These are phyloP conservation scores for Cephonodes hylas DNA, from an alignment of 2,888 invertebrate genomes.

Conservation along the genomic window DNA sequence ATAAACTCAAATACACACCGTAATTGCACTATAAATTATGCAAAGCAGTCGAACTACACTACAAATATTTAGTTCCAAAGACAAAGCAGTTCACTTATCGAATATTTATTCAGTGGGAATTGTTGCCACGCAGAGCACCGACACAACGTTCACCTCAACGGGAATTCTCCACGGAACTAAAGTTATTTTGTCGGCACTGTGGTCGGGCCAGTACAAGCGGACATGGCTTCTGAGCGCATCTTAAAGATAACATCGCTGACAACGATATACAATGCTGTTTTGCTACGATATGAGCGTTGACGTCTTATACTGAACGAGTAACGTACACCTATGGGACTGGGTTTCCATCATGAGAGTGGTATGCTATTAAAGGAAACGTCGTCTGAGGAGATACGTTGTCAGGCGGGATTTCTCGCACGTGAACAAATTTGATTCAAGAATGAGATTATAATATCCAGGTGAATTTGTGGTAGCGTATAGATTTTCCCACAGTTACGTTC, in stretches of 20 bases:
- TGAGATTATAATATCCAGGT: constrained; percentile 62
- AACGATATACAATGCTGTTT: constrained; percentile 46
- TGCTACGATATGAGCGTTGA: constrained; percentile 9
- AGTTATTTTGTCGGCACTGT: constrained; percentile 62
- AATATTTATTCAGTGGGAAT: constrained; percentile 21
- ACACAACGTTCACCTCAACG: constrained; percentile 53
- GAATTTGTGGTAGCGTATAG: constrained; percentile 44
- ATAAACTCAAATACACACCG: background rate
- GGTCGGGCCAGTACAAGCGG: constrained; percentile 32
- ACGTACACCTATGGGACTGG: constrained; percentile 25
- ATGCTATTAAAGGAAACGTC: constrained; percentile 34
- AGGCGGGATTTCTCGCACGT: constrained; percentile 65
- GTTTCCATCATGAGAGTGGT: constrained; percentile 20
- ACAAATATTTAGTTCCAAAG: constrained; percentile 11
- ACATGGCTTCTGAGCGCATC: constrained; percentile 27
- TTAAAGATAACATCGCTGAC: constrained; percentile 34
- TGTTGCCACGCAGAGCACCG: constrained; percentile 18
- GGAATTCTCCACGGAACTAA: constrained; percentile 64
- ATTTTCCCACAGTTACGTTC: constrained; percentile 16
- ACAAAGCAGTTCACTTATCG: constrained; percentile 27
- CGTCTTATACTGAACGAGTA: constrained; percentile 16
- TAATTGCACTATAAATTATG: constrained; percentile 4
- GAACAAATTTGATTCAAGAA: constrained; percentile 70
- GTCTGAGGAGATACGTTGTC: constrained; percentile 51
- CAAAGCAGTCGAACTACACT: constrained; percentile 15